phyloP scores from a whole-genome alignment of 2,113 vertebrate genomes.

The Cinclus cinclus region DNA sequence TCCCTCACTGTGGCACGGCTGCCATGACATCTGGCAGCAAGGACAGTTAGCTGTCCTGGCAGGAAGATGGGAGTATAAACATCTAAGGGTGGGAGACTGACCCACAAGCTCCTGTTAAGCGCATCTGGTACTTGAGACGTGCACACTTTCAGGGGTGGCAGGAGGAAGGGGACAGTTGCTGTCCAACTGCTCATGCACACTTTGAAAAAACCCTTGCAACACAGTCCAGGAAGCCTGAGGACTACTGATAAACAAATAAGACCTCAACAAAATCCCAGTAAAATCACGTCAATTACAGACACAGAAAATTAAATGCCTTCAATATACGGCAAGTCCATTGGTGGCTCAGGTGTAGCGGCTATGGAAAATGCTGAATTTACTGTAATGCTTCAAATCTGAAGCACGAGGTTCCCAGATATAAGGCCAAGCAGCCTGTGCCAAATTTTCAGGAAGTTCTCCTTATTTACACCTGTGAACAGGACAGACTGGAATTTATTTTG shows the following conservation, averaged over 20 bases:
- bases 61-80: not conserved
- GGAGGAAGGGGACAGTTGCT: not conserved
- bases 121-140: rapidly evolving
- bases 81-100: not conserved
- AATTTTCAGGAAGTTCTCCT: not conserved
- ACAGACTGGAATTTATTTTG: not conserved
- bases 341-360: not conserved
- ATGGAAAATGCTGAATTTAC: not conserved
- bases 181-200: not conserved
- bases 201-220: not conserved
- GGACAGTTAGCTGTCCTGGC: not conserved
- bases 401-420: rapidly evolving
- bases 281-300: not conserved
- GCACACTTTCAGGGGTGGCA: rapidly evolving
- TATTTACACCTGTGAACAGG: not conserved
- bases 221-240: not conserved
- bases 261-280: not conserved
- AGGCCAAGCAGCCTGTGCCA: not conserved
- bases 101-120: not conserved
- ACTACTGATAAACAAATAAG: not conserved
- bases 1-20: rapidly evolving
- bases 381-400: not conserved
- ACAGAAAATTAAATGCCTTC: not conserved
- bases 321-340: not conserved
- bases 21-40: not conserved